phyloP scores from a whole-genome alignment of 2,888 invertebrate genomes.

The Cerastis leucographa region DNA sequence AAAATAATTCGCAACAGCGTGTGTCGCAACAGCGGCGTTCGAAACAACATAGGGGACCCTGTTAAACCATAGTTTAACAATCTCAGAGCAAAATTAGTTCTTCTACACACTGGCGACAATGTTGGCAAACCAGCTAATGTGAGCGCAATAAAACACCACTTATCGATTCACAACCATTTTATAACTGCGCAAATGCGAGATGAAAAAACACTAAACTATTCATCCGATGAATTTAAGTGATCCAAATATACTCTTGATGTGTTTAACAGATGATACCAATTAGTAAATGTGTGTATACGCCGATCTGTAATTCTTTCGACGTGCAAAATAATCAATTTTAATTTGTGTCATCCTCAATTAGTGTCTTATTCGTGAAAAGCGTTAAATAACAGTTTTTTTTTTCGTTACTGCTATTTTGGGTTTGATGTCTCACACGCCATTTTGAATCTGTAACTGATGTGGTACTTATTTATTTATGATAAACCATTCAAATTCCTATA shows the following conservation, averaged over 20 bases:
- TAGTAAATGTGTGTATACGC: constrained; percentile 46
- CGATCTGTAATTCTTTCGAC: constrained; percentile 50
- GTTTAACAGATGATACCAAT: constrained; percentile 52
- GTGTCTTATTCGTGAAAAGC: constrained; percentile 26
- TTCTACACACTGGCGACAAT: constrained; percentile 24
- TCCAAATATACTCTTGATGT: constrained; percentile 50
- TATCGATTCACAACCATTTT: constrained; percentile 47
- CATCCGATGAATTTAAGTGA: constrained; percentile 46
- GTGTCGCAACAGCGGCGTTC: no score
- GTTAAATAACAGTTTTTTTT: constrained; percentile 40
- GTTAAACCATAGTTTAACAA: constrained; percentile 14
- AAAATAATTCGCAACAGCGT: no score
- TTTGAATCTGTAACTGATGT: constrained; percentile 30
- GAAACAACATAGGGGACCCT: no score
- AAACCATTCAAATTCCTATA: not conserved
- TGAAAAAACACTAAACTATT: constrained; percentile 42
- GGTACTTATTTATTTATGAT: constrained; percentile 17
- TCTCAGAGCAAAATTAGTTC: not conserved
- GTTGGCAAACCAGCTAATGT: constrained; percentile 39
- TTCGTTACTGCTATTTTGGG: constrained; percentile 32
- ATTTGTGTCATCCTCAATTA: constrained; percentile 61
- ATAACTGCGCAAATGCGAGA: constrained; percentile 49
- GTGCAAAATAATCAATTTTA: constrained; percentile 57
- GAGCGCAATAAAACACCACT: constrained; percentile 36
- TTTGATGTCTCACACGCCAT: constrained; percentile 34